Base-by-base conservation (phyloP, 1,140 invertebrate species). In the Conus ventricosus region DNA sequence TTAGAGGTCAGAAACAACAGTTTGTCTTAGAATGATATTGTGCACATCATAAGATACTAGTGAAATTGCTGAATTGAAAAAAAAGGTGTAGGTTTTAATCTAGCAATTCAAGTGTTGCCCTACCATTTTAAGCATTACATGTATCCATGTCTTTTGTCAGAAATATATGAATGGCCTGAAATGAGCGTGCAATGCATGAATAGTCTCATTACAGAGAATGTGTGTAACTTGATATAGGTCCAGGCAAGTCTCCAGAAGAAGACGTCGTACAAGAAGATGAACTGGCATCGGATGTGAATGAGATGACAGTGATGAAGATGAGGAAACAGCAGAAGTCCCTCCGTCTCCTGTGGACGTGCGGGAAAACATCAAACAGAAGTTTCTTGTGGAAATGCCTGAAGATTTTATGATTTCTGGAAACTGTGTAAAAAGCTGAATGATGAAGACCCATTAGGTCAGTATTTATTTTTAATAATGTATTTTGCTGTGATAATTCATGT, bases 381-480 rank as follows among this genome's bases (percentile, higher is more conserved):
- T 98, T 95, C 94, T 98, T 57, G 96, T 98, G 0, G 96, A 98
- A 90, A 98, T 99, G 97, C 98, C 98, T 17, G 92, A 96, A 81
- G 98, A 99, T 95, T 99, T 94, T 99, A 97, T 93, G 95, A 97
- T 71, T 97, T 98, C 93, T 98, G 97, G 96, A 96, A 97, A 84
- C 97, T 98, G 92, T 98, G 97, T 93, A 96, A 97, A 92, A 96
- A 94, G 85, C 92, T 98, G 20, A 96, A 96, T 84, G 93, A 95
- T 15, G 95, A 95, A 15, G 95, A 97, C 92, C 97, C 97, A 39
- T 92, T 94, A 94, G 94, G 96, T 96, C 91, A 89, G 84, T 63
- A 53, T 85, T 6, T 51, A 15, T 15, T 11, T 8, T 60, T 15
- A 60, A 15, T 60, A 60, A 60, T 15, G 15, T 60, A 60, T 60